Evolutionary conservation across 2,888 invertebrate species (phyloP).

Genomic region (Empis stercorea): DNA sequence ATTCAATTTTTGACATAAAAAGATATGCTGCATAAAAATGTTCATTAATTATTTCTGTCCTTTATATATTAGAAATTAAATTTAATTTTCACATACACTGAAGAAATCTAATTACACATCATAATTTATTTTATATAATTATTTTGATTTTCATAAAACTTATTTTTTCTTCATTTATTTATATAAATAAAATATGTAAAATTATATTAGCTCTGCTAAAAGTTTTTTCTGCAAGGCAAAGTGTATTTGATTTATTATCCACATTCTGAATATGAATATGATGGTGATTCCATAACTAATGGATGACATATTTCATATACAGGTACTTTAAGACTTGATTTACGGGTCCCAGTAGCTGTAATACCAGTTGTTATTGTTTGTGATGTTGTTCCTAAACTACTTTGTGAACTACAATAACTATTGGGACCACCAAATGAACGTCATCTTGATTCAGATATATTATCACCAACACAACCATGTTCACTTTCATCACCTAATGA

Average conservation of each 20-base stretch:
- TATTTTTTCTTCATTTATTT: too few species aligned
- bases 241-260: background rate
- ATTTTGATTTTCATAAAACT: too few species aligned
- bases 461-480: constrained; percentile 24
- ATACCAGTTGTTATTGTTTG: constrained; percentile 7
- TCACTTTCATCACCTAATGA: constrained; percentile 45
- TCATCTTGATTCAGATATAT: constrained; percentile 44
- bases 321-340: constrained; percentile 31
- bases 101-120: too few species aligned
- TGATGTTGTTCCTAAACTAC: constrained; percentile 27
- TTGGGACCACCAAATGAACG: constrained; percentile 35
- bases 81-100: too few species aligned
- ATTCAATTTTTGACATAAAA: too few species aligned
- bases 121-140: too few species aligned
- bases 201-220: too few species aligned
- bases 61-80: too few species aligned
- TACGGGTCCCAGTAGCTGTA: constrained; percentile 29
- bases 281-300: constrained; percentile 34
- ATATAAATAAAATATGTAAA: too few species aligned
- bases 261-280: constrained; percentile 26
- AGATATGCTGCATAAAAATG: too few species aligned
- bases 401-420: constrained; percentile 28
- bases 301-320: constrained; percentile 37
- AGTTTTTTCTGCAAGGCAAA: too few species aligned
- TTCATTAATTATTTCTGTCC: too few species aligned